phyloP scores from a whole-genome alignment of 30 jellyfish, hydroid and myxozoan genomes.

The Phacellophora camtschatica region DNA sequence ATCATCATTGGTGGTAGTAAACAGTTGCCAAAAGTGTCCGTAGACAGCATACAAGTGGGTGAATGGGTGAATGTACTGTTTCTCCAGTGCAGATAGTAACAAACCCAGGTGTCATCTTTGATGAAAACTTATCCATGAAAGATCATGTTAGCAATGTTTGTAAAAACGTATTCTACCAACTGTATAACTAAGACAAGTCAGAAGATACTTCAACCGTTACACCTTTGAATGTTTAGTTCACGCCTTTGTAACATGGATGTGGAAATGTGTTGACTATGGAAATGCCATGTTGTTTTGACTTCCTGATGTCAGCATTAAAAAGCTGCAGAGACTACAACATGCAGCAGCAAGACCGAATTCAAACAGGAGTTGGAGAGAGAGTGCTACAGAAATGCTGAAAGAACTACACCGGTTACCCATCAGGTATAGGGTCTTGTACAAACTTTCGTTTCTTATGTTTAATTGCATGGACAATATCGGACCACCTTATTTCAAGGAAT shows the following conservation, averaged over 20 bases:
- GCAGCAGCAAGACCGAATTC: too few relatives aligned
- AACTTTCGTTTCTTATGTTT: too few relatives aligned
- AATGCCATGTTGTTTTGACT: too few relatives aligned
- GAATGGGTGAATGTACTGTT: too few relatives aligned
- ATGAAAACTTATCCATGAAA: neutral
- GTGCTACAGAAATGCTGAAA: too few relatives aligned
- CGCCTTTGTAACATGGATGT: neutral
- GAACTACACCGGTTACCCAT: too few relatives aligned
- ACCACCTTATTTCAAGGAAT: slow-evolving; percentile 39
- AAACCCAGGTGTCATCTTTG: neutral
- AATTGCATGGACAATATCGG: slow-evolving; percentile 29
- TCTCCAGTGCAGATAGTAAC: neutral
- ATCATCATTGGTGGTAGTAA: neutral
- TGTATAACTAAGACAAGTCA: too few relatives aligned
- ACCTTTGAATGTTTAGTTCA: neutral
- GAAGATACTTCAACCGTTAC: neutral
- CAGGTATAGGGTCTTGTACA: too few relatives aligned
- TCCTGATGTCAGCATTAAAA: too few relatives aligned
- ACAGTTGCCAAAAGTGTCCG: neutral
- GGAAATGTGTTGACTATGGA: too few relatives aligned
- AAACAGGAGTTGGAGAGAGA: too few relatives aligned
- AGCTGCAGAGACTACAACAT: too few relatives aligned
- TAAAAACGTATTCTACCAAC: neutral
- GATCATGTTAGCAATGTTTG: neutral
- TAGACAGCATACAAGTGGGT: neutral